These are phyloP conservation scores for Nyctereutes procyonoides DNA, from an alignment of 2,113 vertebrate genomes.

Conservation along the genomic window DNA sequence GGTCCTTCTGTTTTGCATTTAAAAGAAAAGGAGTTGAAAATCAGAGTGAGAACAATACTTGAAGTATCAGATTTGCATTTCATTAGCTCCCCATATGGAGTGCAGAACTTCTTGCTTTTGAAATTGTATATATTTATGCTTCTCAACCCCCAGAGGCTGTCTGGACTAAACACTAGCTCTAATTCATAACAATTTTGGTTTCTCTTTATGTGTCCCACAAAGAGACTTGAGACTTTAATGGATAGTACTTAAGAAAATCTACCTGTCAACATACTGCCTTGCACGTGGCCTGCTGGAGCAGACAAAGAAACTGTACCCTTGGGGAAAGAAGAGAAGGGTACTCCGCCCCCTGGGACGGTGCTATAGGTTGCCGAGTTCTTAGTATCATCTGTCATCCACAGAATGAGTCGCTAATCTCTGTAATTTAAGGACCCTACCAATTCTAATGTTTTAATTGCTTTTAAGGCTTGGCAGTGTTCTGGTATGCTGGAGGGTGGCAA, in stretches of 20 bases:
- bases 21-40: constrained; percentile 71
- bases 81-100: constrained; percentile 75
- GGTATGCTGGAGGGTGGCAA: constrained; percentile 34
- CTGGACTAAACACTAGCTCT: constrained; percentile 68
- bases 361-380: constrained; percentile 38
- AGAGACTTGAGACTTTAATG: constrained; percentile 74
- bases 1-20: constrained; percentile 75
- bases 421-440: constrained; percentile 68
- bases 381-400: constrained; percentile 64
- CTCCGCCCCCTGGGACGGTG: not conserved
- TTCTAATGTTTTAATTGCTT: constrained; percentile 66
- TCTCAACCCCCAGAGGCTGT: constrained; percentile 65
- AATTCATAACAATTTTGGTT: constrained; percentile 70
- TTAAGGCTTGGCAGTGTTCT: constrained; percentile 64
- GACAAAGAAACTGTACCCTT: constrained; percentile 59
- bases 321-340: constrained; percentile 28
- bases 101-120: constrained; percentile 74
- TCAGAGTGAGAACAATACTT: constrained; percentile 72
- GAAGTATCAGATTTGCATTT: constrained; percentile 76
- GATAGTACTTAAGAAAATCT: constrained; percentile 74
- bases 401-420: constrained; percentile 72
- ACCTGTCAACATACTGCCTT: constrained; percentile 62
- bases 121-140: constrained; percentile 81
- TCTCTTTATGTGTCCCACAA: constrained; percentile 65
- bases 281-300: constrained; percentile 44